phyloP scores from a whole-genome alignment of 2,797 vertebrate species.

The Sebastolobus altivelis region DNA sequence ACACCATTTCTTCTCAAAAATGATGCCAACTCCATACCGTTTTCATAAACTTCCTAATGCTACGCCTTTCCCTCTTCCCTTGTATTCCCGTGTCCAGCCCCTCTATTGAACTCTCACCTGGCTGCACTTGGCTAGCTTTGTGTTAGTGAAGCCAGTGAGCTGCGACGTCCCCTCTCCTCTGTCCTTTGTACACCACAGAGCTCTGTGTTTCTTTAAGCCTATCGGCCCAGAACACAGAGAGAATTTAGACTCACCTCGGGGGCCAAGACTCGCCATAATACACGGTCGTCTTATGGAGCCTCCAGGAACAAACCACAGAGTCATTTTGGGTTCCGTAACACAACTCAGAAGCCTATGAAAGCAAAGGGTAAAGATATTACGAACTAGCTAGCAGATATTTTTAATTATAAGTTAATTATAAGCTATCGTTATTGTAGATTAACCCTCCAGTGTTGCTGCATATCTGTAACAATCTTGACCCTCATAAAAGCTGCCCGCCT shows the following conservation, averaged over 20 bases:
- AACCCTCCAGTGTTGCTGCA: not conserved
- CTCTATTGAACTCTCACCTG: constrained; percentile 60
- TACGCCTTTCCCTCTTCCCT: not conserved
- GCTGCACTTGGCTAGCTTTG: constrained; percentile 51
- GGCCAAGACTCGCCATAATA: constrained; percentile 32
- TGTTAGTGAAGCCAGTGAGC: constrained; percentile 54
- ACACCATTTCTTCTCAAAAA: constrained; percentile 7
- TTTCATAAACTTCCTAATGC: not conserved
- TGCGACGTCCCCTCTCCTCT: constrained; percentile 50
- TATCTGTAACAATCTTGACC: constrained; percentile 10
- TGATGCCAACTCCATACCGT: not conserved
- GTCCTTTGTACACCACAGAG: constrained; percentile 56
- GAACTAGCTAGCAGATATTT: not conserved
- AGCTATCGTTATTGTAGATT: not conserved
- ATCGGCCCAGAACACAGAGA: constrained; percentile 39
- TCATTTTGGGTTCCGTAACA: constrained; percentile 1
- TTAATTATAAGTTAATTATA: not conserved
- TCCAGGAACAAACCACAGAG: constrained; percentile 11
- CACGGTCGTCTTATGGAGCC: constrained; percentile 26
- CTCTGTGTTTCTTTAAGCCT: constrained; percentile 39
- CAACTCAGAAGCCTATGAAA: not conserved
- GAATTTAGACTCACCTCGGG: constrained; percentile 46
- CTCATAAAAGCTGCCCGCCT: constrained; percentile 49
- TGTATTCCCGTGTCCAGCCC: constrained; percentile 33
- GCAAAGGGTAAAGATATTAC: not conserved